Percentiles rank a stretch among this genome's conserved stretches.
phyloP scores from a whole-genome alignment of 2,797 vertebrate species.

The Sebastolobus alascanus region DNA sequence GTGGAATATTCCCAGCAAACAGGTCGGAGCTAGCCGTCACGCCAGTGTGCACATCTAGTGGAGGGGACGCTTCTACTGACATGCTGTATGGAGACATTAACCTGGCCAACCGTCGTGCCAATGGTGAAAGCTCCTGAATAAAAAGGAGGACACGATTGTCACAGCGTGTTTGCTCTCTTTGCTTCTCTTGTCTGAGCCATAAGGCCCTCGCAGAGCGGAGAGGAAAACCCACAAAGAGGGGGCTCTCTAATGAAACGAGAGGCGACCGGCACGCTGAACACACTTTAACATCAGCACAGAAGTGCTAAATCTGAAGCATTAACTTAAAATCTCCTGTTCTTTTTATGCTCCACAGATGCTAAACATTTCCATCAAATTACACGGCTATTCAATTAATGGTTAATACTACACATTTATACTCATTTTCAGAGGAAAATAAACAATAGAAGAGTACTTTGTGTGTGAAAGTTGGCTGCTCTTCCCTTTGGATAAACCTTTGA shows the following conservation, averaged over 20 bases:
- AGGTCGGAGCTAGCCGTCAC: conserved; percentile 68
- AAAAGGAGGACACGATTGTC: conserved; percentile 85
- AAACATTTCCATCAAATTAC: not conserved
- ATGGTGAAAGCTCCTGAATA: conserved; percentile 76
- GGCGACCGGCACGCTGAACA: conserved; percentile 4
- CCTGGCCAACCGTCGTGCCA: conserved; percentile 78
- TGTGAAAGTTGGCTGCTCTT: conserved; percentile 67
- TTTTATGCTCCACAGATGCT: not conserved
- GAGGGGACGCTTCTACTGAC: conserved; percentile 79
- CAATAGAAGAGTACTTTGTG: conserved; percentile 27
- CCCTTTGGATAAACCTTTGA: conserved; percentile 72
- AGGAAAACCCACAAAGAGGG: conserved; percentile 52
- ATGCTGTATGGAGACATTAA: conserved; percentile 84
- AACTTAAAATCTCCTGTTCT: not conserved
- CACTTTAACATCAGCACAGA: not conserved
- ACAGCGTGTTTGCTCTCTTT: conserved; percentile 82
- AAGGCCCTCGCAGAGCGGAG: conserved; percentile 59
- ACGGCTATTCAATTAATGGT: not conserved
- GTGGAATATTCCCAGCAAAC: conserved; percentile 53
- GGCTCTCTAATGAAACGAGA: conserved; percentile 50
- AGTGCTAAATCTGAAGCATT: conserved; percentile 8
- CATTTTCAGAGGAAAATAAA: conserved; percentile 39
- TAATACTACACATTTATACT: conserved; percentile 17
- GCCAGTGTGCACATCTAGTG: conserved; percentile 61
- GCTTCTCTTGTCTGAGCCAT: conserved; percentile 73